Percentiles rank a stretch among this genome's conserved stretches.
These are phyloP conservation scores for Tauraco erythrolophus DNA, from an alignment of 2,113 vertebrate genomes.

Conservation along the genomic window DNA sequence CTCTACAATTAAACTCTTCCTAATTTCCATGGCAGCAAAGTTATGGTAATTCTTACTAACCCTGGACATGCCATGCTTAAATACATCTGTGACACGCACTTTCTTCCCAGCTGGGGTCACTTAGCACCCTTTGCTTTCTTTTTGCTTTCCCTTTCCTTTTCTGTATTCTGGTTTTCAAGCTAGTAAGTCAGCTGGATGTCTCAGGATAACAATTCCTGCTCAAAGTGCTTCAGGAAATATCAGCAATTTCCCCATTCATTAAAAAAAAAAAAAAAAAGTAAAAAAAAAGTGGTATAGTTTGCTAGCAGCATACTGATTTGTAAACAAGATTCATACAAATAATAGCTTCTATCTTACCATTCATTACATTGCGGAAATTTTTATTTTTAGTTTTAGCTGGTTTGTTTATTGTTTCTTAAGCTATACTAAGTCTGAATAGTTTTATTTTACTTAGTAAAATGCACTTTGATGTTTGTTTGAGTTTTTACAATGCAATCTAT, in stretches of 20 bases:
- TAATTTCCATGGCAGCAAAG: conserved; percentile 1
- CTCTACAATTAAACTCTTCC: neutral
- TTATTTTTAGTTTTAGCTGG: neutral
- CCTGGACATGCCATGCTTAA: neutral
- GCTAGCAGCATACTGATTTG: conserved; percentile 1
- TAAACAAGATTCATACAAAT: neutral
- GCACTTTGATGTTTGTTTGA: neutral
- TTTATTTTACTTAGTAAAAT: conserved; percentile 3
- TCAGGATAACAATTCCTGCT: neutral
- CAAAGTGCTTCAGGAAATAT: neutral
- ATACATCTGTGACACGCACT: neutral
- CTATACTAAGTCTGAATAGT: neutral
- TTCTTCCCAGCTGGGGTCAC: neutral
- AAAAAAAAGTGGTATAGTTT: neutral
- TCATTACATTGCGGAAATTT: neutral
- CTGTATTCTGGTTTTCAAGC: neutral
- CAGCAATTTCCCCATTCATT: neutral
- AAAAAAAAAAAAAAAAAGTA: neutral
- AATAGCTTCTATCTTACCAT: neutral
- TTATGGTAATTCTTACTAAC: conserved; percentile 31
- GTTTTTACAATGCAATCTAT: neutral
- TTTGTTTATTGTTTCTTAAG: neutral
- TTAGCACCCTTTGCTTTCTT: neutral
- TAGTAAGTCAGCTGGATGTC: neutral
- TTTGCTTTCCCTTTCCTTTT: neutral